These are phyloP conservation scores for Cherax destructor DNA, from an alignment of 1,140 invertebrate species.

Conservation along the genomic window DNA sequence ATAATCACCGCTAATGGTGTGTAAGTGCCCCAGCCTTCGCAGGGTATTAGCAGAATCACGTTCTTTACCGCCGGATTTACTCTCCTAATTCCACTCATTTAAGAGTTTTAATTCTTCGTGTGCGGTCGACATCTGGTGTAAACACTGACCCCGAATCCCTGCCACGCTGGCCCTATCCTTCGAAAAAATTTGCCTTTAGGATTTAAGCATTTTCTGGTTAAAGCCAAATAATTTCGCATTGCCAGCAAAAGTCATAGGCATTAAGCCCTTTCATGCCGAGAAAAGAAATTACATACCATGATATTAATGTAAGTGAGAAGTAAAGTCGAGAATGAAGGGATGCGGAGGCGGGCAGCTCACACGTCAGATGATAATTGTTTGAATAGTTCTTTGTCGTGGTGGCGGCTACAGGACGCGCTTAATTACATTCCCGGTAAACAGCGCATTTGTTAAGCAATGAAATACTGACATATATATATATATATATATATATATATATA, in stretches of 20 bases:
- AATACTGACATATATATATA: not conserved
- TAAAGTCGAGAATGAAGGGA: not conserved
- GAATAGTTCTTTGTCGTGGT: not conserved
- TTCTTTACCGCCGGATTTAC: not conserved
- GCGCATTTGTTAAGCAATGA: not conserved
- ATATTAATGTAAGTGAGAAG: not conserved
- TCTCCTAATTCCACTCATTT: not conserved
- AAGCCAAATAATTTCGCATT: no score
- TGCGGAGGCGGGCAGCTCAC: not conserved
- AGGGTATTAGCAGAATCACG: not conserved
- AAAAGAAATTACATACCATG: not conserved
- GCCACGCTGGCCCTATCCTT: not conserved
- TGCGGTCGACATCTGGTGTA: constrained; percentile 7
- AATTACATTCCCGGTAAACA: not conserved
- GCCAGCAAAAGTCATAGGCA: no score
- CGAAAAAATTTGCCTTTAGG: no score
- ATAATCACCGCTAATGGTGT: not conserved
- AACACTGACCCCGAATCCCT: not conserved
- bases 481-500: not conserved
- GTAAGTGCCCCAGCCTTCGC: not conserved
- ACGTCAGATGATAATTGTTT: not conserved
- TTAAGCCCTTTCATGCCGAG: no score
- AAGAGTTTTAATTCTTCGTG: constrained; percentile 6
- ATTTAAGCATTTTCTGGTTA: no score
- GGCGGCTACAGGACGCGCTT: not conserved